Evolutionary conservation across 2,113 vertebrate genomes (phyloP).

Genomic region (Macaca mulatta): DNA sequence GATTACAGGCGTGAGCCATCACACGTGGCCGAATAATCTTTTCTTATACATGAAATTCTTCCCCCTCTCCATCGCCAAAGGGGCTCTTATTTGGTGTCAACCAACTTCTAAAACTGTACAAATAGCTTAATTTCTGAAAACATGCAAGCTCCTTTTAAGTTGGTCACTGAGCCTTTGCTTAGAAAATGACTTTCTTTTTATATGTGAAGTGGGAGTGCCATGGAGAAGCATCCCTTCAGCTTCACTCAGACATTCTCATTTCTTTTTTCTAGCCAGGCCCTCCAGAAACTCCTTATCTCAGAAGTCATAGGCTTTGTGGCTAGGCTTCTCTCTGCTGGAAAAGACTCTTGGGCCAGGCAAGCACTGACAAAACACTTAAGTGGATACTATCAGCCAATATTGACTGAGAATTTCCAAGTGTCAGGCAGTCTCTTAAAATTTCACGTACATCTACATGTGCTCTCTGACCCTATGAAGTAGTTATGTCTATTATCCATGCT

Average conservation of each 20-base stretch:
- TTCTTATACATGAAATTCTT: not conserved
- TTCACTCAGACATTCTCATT: not conserved
- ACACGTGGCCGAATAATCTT: not conserved
- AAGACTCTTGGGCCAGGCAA: not conserved
- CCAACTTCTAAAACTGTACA: not conserved
- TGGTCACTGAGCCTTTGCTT: not conserved
- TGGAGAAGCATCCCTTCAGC: not conserved
- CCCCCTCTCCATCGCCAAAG: not conserved
- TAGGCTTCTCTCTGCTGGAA: not conserved
- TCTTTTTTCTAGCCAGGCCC: not conserved
- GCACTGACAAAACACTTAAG: not conserved
- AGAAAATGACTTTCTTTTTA: not conserved
- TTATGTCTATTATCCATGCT: not conserved
- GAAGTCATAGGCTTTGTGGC: not conserved
- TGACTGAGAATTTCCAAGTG: not conserved
- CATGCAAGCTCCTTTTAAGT: not conserved
- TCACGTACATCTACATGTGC: not conserved
- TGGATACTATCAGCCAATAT: not conserved
- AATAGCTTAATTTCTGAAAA: not conserved
- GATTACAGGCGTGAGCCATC: no score
- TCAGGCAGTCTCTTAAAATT: not conserved
- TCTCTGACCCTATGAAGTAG: not conserved
- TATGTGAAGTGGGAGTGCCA: not conserved
- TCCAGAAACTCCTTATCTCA: not conserved
- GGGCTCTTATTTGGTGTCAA: not conserved